A percentile compares a stretch with the other conserved stretches of the same genome.
Evolutionary conservation across 2,113 vertebrate species (phyloP).

Genomic region (Phaethon lepturus): DNA sequence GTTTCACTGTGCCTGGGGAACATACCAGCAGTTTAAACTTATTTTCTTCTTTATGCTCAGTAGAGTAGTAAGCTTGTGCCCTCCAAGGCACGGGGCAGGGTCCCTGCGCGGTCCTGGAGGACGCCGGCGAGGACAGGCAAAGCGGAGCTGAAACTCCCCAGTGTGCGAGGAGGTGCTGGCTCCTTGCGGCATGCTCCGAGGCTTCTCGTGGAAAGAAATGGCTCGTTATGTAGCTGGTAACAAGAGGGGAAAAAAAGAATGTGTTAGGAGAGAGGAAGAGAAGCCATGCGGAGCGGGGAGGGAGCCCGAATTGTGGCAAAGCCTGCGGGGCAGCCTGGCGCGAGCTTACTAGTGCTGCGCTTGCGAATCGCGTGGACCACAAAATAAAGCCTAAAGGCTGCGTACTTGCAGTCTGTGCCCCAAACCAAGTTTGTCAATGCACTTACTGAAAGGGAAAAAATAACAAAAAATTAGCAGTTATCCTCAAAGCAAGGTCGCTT

Average conservation of each 20-base stretch:
- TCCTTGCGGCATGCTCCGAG: not conserved
- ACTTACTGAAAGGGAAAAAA: not conserved
- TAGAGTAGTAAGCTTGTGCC: no score
- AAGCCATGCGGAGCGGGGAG: rapidly evolving
- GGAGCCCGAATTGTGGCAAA: not conserved
- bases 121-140: rapidly evolving
- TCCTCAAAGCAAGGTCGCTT: not conserved
- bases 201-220: not conserved
- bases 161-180: not conserved
- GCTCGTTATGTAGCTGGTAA: rapidly evolving
- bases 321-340: not conserved
- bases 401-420: not conserved
- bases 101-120: not conserved
- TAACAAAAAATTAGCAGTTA: not conserved
- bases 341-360: not conserved
- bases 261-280: not conserved
- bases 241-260: not conserved
- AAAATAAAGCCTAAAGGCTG: not conserved
- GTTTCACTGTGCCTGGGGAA: not conserved
- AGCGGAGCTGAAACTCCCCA: not conserved
- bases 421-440: not conserved
- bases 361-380: rapidly evolving
- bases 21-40: not conserved
- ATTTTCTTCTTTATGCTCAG: rapidly evolving
- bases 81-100: rapidly evolving